Evolutionary conservation across 2,797 vertebrate genomes (phyloP), one percentile per base, ranked within the genome.

Genomic region (Schizothorax lantsangensis): DNA sequence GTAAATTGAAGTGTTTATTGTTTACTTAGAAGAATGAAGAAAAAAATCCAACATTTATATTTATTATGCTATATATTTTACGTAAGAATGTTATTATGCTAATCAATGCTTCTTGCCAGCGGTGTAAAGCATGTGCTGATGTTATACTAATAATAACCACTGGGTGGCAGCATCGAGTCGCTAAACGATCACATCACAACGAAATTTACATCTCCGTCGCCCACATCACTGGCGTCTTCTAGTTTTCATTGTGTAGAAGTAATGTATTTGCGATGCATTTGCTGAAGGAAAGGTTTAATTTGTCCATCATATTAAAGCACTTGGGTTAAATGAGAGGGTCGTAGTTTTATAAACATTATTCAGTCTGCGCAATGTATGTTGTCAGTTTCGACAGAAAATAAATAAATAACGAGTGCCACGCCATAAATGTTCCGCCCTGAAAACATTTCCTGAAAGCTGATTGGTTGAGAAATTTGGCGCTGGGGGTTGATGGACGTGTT

Each of bases 401-500:
- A 80, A 81, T 71, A 85, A 86, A 81, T 52, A 71, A 47, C 40
- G 23, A 66, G 71, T 15, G 68, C 68, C 85, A 82, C 79, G 59
- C 85, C 85, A 82, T 66, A 4, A 36, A 64, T 38, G 79, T 43
- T 15, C 79, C 85, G 71, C 85, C 85, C 69, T 43, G 23, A 64
- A 47, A 49, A 72, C 7, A 72, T 40, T 81, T 26, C 0, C 17
- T 23, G 43, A 33, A 68, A 40, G 69, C 79, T 81, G 87, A 91
- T 90, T 91, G 89, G 90, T 57, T 86, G 78, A 80, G 33, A 5
- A 8, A 36, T 84, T 90, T 81, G 90, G 84, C 85, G 86, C 69
- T 84, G 83, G 68, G 40, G 86, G 87, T 92, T 91, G 92, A 94
- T 91, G 89, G 91, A 92, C 87, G 88, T 71, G 81, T 85, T 84